Percentiles rank a stretch among this genome's conserved stretches.
phyloP scores from a whole-genome alignment of 2,888 invertebrate species.

The Cephus pulcher region DNA sequence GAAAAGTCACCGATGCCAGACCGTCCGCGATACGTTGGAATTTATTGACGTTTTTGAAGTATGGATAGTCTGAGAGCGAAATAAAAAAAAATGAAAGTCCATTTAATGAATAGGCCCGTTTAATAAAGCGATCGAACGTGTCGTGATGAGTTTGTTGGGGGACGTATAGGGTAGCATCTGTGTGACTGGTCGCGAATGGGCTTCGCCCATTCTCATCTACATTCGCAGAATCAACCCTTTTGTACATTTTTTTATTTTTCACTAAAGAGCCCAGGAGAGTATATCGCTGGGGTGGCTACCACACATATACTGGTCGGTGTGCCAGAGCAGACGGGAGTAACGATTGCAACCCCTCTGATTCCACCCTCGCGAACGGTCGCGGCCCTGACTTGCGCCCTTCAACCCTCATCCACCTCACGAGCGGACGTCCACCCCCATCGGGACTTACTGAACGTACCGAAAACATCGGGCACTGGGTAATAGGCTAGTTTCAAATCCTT shows the following conservation, averaged over 20 bases:
- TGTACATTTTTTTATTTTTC: not conserved
- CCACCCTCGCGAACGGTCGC: constrained; percentile 20
- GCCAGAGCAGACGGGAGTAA: constrained; percentile 58
- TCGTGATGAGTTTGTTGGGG: not conserved
- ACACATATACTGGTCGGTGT: constrained; percentile 41
- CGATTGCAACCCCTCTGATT: constrained; percentile 46
- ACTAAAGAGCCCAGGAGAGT: constrained; percentile 12
- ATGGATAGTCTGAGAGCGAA: not conserved
- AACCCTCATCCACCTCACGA: not conserved
- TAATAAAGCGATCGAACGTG: not conserved
- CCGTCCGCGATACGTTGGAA: not conserved
- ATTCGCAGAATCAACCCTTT: not conserved
- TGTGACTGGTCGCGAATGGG: not conserved
- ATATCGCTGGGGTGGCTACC: constrained; percentile 27
- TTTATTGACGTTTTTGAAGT: not conserved
- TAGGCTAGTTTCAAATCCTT: not conserved
- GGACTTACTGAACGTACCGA: not conserved
- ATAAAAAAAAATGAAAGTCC: not conserved
- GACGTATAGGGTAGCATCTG: not conserved
- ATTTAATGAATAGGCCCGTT: not conserved
- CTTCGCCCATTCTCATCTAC: not conserved
- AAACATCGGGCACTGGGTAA: not conserved
- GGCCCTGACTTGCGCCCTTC: constrained; percentile 2
- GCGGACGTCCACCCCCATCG: not conserved
- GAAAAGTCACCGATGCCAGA: not conserved